Evolutionary conservation across 2,113 vertebrate genomes (phyloP).

Genomic region (Pelodiscus sinensis): DNA sequence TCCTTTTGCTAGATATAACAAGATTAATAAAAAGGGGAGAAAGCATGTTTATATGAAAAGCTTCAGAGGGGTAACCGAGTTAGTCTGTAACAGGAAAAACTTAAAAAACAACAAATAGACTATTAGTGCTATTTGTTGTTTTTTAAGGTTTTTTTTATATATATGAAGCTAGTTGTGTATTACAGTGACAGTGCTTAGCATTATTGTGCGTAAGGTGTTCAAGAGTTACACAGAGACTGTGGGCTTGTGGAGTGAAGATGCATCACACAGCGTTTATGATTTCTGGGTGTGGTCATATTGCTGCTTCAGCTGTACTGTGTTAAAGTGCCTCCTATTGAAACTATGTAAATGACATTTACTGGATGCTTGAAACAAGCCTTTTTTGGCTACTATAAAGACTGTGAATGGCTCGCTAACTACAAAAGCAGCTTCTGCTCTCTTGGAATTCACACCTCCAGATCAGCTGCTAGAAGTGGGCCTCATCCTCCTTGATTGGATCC

Average conservation of each 20-base stretch:
- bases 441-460: no score
- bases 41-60: not conserved
- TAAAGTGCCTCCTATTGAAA: not conserved
- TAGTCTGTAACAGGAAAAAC: no score
- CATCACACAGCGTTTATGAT: not conserved
- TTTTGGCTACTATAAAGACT: no score
- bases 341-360: not conserved
- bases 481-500: no score
- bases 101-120: no score
- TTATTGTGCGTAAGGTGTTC: rapidly evolving
- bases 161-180: not conserved
- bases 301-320: not conserved
- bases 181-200: not conserved
- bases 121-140: no score
- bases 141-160: no score
- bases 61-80: no score
- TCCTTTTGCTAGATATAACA: not conserved
- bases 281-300: not conserved
- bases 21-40: conserved; percentile 8
- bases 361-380: not conserved
- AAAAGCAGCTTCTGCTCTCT: no score
- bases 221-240: not conserved
- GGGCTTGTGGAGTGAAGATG: not conserved
- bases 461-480: no score
- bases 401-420: no score